Percentiles rank a stretch among this genome's conserved stretches.
Conservation (phyloP, 1,140 invertebrate species). For the Anoplophora glabripennis region DNA sequence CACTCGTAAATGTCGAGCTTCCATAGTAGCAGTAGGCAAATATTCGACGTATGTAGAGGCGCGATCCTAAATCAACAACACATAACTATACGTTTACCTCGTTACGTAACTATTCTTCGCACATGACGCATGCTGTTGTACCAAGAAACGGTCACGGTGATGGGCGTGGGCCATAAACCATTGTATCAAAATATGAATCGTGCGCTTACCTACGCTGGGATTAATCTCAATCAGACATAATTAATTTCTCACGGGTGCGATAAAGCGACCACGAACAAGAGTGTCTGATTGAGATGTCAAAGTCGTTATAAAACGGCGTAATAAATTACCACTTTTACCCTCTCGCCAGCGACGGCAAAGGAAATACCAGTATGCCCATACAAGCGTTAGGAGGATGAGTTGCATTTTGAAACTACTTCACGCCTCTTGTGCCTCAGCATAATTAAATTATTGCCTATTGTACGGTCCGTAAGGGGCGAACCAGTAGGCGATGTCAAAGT, state of each 20-base stretch:
- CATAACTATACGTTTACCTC: slow-evolving; percentile 6
- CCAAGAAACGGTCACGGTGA: slow-evolving; percentile 13
- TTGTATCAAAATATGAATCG: slow-evolving; percentile 25
- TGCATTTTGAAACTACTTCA: slow-evolving; percentile 18
- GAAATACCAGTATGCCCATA: background rate
- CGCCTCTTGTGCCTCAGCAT: slow-evolving; percentile 14
- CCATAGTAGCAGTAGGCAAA: no score
- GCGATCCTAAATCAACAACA: background rate
- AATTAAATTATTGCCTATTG: slow-evolving; percentile 22
- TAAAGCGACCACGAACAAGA: slow-evolving; percentile 41
- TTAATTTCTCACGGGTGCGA: slow-evolving; percentile 45
- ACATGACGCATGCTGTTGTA: slow-evolving; percentile 18
- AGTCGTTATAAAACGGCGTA: slow-evolving; percentile 35
- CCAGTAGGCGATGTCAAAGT: no score
- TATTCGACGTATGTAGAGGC: no score
- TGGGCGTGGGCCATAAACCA: slow-evolving; percentile 2
- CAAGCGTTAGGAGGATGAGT: slow-evolving; percentile 3
- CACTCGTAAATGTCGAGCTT: no score
- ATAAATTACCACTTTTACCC: slow-evolving; percentile 44
- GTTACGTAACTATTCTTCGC: slow-evolving; percentile 3
- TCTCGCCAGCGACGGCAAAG: slow-evolving; percentile 11
- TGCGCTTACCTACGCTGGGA: slow-evolving; percentile 22
- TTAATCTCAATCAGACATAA: slow-evolving; percentile 46
- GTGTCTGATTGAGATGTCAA: slow-evolving; percentile 43
- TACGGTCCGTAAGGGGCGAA: background rate